A percentile compares a stretch with the other conserved stretches of the same genome.
These are phyloP conservation scores for Neosalanx taihuensis DNA, from an alignment of 2,797 vertebrate species.

Conservation along the genomic window DNA sequence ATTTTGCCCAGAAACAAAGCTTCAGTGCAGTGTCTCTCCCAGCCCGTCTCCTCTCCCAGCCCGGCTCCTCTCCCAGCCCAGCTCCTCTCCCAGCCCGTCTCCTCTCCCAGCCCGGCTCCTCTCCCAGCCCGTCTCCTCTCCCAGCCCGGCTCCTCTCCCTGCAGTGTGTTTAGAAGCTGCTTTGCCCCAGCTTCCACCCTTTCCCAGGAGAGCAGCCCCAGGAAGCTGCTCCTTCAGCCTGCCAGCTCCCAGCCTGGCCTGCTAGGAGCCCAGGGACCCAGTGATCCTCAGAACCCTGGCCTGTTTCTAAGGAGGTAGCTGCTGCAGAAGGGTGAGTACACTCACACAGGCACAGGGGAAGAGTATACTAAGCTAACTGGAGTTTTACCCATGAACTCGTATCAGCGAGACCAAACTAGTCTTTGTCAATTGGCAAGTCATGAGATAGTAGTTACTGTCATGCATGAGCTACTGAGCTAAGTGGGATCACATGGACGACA, in stretches of 20 bases:
- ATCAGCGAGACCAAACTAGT: not conserved
- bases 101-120: not conserved
- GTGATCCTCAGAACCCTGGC: not conserved
- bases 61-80: not conserved
- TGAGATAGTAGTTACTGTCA: constrained; percentile 18
- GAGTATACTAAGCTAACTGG: not conserved
- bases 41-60: no score
- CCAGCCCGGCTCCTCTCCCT: not conserved
- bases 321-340: not conserved
- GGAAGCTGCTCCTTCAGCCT: constrained; percentile 7
- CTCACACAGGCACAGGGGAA: not conserved
- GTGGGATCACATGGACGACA: constrained; percentile 42
- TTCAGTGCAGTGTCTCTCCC: not conserved
- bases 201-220: not conserved
- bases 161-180: not conserved
- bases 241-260: constrained; percentile 7
- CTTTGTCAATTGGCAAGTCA: constrained; percentile 25
- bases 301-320: not conserved
- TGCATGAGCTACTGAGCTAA: constrained; percentile 12
- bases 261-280: not conserved
- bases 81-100: no score
- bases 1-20: no score
- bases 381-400: not conserved
- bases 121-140: not conserved
- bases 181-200: constrained; percentile 7